These are phyloP conservation scores for Cataglyphis altisquamis DNA, from an alignment of 2,888 invertebrate genomes.

Conservation along the genomic window DNA sequence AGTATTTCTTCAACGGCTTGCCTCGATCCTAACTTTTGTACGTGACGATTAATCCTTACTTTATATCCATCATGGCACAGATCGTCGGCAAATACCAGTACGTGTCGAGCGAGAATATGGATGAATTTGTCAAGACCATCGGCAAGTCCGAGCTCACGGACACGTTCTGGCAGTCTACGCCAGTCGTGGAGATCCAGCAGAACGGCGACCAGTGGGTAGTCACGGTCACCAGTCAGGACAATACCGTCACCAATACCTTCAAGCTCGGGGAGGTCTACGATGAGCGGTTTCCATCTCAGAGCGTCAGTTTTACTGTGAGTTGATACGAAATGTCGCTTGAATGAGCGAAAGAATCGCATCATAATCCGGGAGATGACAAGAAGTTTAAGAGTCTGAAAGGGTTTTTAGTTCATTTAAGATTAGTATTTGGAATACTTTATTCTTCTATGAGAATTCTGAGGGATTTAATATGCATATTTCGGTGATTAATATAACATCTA, in stretches of 20 bases:
- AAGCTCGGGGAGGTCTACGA: conserved; percentile 83
- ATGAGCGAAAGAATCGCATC: background rate
- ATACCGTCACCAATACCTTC: conserved; percentile 79
- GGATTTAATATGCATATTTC: background rate
- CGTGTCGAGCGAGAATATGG: conserved; percentile 83
- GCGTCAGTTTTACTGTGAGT: conserved; percentile 81
- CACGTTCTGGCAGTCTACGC: conserved; percentile 80
- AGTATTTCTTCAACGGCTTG: conserved; percentile 46
- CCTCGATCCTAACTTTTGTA: conserved; percentile 13
- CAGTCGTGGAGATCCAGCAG: conserved; percentile 79
- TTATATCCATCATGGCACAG: conserved; percentile 78
- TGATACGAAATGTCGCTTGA: background rate
- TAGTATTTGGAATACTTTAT: background rate
- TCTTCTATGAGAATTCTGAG: background rate
- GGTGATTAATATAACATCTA: background rate
- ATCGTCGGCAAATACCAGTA: conserved; percentile 83
- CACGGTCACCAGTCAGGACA: conserved; percentile 80
- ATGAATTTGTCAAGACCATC: conserved; percentile 81
- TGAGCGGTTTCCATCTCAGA: conserved; percentile 82
- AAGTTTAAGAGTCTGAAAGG: background rate
- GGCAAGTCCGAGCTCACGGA: conserved; percentile 77
- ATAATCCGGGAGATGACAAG: background rate
- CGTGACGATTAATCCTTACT: background rate
- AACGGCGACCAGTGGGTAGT: conserved; percentile 81
- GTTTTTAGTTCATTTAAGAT: background rate